Conservation (phyloP, 2,888 invertebrate species). For the Epinotia bilunana region DNA sequence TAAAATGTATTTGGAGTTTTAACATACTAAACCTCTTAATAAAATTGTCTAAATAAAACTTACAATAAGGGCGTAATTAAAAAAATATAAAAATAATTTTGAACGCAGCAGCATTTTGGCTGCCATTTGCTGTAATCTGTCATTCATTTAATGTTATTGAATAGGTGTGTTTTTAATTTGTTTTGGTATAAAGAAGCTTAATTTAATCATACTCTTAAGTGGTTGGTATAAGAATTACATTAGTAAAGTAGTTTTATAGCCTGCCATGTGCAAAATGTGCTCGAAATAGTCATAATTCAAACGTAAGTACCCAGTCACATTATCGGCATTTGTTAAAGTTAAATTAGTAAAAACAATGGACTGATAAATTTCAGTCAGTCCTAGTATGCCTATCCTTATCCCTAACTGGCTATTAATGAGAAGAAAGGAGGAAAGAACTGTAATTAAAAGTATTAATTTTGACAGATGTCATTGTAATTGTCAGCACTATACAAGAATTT, state of each 20-base stretch:
- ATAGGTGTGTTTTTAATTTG: conserved; percentile 55
- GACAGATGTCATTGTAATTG: conserved; percentile 76
- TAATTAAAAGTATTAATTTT: conserved; percentile 58
- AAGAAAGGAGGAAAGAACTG: conserved; percentile 27
- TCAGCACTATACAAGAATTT: conserved; percentile 62
- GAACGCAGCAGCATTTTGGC: conserved; percentile 51
- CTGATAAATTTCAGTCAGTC: conserved; percentile 21
- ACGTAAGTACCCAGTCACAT: conserved; percentile 62
- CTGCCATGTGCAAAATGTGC: conserved; percentile 57
- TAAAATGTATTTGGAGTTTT: no score
- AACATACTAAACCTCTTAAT: not conserved
- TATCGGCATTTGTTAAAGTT: conserved; percentile 43
- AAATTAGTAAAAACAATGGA: conserved; percentile 32
- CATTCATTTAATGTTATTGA: conserved; percentile 82
- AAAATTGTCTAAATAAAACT: not conserved
- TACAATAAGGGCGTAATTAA: not conserved
- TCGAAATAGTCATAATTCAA: conserved; percentile 57
- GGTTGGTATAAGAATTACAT: conserved; percentile 52
- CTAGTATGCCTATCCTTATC: conserved; percentile 1
- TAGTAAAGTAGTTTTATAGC: conserved; percentile 50
- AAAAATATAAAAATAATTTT: not conserved
- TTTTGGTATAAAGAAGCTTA: conserved; percentile 52
- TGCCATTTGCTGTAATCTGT: conserved; percentile 76
- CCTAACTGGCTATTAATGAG: conserved; percentile 22
- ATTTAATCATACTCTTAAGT: conserved; percentile 52